Conservation (phyloP, 1,140 invertebrate species). For the Hylyphantes graminicola region DNA sequence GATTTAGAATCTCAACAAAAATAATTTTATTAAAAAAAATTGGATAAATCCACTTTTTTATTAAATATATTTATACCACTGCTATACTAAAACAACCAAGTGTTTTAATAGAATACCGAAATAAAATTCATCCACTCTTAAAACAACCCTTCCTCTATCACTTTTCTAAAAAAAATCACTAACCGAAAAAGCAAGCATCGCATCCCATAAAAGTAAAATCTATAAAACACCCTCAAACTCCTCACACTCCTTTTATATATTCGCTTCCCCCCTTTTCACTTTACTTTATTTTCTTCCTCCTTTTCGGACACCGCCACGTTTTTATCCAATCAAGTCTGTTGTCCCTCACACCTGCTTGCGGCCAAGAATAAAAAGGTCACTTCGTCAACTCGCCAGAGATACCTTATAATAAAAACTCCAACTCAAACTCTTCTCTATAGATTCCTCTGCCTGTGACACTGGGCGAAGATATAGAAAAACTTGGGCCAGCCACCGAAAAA, state of each 20-base stretch:
- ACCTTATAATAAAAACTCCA: conserved; percentile 35
- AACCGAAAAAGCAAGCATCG: not conserved
- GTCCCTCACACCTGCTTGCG: conserved; percentile 58
- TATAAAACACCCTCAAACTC: not conserved
- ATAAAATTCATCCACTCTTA: no score
- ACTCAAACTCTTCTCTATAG: conserved; percentile 36
- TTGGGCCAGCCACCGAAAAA: conserved; percentile 1
- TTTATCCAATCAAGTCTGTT: conserved; percentile 59
- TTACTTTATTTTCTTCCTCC: conserved; percentile 47
- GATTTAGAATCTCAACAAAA: no score
- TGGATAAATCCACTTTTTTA: no score
- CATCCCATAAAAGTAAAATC: not conserved
- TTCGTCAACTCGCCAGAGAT: conserved; percentile 43
- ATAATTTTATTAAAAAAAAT: no score
- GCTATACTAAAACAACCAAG: no score
- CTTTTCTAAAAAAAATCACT: not conserved
- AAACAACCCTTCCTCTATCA: no score
- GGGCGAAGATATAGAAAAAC: conserved; percentile 7
- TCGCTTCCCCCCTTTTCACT: conserved; percentile 17
- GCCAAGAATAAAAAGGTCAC: conserved; percentile 59
- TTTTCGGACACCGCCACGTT: conserved; percentile 52
- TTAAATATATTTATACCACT: no score
- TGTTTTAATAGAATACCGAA: no score
- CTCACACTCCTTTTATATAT: conserved; percentile 14
- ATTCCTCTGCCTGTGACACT: conserved; percentile 46